Conservation (phyloP, 1,140 invertebrate species). For the Euwallacea similis region DNA sequence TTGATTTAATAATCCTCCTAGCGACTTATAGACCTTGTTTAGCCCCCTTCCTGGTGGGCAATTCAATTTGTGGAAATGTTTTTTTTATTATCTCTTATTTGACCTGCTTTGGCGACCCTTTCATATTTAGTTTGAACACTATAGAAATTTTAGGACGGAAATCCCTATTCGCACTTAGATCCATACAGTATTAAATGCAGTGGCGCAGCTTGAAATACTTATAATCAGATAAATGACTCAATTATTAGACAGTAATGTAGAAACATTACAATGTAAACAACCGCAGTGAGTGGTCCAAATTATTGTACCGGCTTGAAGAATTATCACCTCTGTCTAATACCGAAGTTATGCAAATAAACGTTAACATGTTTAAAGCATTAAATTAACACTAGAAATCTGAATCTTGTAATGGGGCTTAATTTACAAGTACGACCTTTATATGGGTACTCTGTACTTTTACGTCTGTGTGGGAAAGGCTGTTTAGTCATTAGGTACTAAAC, state of each 20-base stretch:
- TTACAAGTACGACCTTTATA: constrained; percentile 17
- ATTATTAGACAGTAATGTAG: background rate
- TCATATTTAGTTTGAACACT: background rate
- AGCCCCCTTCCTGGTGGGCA: background rate
- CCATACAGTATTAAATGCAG: no score
- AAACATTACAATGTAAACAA: background rate
- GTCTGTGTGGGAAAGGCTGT: constrained; percentile 14
- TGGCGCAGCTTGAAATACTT: no score
- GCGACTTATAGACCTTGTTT: background rate
- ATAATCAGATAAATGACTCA: no score
- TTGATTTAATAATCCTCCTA: constrained; percentile 7
- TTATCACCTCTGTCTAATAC: constrained; percentile 13
- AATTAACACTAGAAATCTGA: constrained; percentile 19
- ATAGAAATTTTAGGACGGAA: no score
- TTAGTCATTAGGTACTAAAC: constrained; percentile 9
- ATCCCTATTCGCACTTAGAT: no score
- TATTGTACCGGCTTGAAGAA: background rate
- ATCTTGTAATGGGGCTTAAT: constrained; percentile 17
- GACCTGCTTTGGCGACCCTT: background rate
- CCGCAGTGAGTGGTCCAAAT: background rate
- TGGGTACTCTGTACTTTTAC: constrained; percentile 9
- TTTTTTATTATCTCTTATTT: constrained; percentile 3
- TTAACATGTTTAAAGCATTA: constrained; percentile 25
- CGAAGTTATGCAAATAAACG: constrained; percentile 13
- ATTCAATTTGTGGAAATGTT: background rate